These are phyloP conservation scores for Dryoscopus gambensis DNA, from an alignment of 2,113 vertebrate species.

Conservation along the genomic window DNA sequence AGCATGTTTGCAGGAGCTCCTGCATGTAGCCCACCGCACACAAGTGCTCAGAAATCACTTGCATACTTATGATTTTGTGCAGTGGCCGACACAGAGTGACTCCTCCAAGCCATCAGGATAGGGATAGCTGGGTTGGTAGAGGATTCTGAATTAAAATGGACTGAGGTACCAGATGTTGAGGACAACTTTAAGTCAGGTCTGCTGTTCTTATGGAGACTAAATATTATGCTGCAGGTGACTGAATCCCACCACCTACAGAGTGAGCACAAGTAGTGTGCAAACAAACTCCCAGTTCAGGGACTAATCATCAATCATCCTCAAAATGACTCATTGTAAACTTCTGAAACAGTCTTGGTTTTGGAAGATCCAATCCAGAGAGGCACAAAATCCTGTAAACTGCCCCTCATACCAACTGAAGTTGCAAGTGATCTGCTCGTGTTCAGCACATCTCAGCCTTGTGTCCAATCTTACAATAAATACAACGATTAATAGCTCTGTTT, in stretches of 20 bases:
- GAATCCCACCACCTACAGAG: not conserved
- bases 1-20: not conserved
- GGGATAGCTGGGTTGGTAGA: not conserved
- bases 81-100: not conserved
- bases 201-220: not conserved
- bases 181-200: not conserved
- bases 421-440: not conserved
- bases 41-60: not conserved
- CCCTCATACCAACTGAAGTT: not conserved
- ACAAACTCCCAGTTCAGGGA: not conserved
- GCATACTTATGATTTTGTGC: not conserved
- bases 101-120: not conserved
- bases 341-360: not conserved
- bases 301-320: not conserved
- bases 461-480: not conserved
- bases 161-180: not conserved
- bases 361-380: not conserved
- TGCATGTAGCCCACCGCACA: not conserved
- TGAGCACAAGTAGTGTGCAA: not conserved
- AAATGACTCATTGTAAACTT: not conserved
- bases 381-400: not conserved
- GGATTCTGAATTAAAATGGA: not conserved
- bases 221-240: not conserved
- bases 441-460: not conserved
- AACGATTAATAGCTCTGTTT: not conserved